phyloP scores from a whole-genome alignment of 2,888 invertebrate species.

The Diarsia mendica region DNA sequence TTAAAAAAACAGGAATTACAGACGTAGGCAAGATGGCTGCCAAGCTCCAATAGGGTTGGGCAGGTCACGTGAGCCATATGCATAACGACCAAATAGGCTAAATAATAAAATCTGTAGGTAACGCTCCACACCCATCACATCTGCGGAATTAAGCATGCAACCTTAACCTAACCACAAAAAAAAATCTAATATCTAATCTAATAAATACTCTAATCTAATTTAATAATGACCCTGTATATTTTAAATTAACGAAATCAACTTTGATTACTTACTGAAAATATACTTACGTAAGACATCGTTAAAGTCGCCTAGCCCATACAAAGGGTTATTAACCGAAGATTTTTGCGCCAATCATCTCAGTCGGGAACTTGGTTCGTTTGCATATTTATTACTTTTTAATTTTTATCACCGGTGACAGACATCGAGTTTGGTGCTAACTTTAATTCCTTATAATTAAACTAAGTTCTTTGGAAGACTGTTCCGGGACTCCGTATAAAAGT shows the following conservation, averaged over 20 bases:
- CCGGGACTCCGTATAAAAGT: neutral
- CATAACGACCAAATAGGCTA: too few relatives aligned
- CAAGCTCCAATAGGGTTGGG: too few relatives aligned
- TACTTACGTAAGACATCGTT: slow-evolving; percentile 28
- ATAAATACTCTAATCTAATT: too few relatives aligned
- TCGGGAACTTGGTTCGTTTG: slow-evolving; percentile 75
- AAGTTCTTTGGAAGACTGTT: slow-evolving; percentile 6
- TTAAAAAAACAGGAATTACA: too few relatives aligned
- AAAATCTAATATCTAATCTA: too few relatives aligned
- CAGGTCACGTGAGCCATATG: too few relatives aligned
- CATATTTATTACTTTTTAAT: slow-evolving; percentile 82
- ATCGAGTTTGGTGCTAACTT: slow-evolving; percentile 41
- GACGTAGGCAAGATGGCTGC: too few relatives aligned
- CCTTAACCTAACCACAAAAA: too few relatives aligned
- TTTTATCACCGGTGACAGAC: slow-evolving; percentile 68
- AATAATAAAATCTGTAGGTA: neutral
- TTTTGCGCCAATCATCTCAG: slow-evolving; percentile 69
- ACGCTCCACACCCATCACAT: neutral
- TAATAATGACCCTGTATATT: neutral
- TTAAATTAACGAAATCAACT: slow-evolving; percentile 18
- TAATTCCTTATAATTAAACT: slow-evolving; percentile 32
- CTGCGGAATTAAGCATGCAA: neutral
- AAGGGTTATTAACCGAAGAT: slow-evolving; percentile 67
- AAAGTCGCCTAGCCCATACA: slow-evolving; percentile 45
- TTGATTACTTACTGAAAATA: slow-evolving; percentile 9